Conservation (phyloP, 2,888 invertebrate species). For the Acleris literana region DNA sequence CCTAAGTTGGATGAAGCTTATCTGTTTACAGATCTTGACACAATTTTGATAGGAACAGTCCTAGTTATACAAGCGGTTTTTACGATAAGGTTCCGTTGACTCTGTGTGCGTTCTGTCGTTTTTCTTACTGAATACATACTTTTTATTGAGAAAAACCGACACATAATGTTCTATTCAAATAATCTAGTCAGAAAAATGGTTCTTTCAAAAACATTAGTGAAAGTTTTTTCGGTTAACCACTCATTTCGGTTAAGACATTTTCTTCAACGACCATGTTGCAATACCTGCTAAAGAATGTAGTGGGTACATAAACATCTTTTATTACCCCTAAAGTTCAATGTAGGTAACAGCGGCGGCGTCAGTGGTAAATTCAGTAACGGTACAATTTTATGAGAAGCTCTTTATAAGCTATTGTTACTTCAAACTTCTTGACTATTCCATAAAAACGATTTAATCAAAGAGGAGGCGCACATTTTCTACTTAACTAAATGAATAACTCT, state of each 20-base stretch:
- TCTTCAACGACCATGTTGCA: constrained; percentile 27
- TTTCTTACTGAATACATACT: not conserved
- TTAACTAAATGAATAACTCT: no score
- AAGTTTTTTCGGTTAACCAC: constrained; percentile 38
- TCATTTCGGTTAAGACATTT: constrained; percentile 38
- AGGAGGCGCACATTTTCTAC: not conserved
- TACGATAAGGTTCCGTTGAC: constrained; percentile 12
- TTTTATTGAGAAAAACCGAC: not conserved
- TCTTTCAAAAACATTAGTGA: constrained; percentile 41
- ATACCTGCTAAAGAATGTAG: constrained; percentile 2
- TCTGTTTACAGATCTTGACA: constrained; percentile 77
- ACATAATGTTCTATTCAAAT: not conserved
- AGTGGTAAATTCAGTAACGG: constrained; percentile 19
- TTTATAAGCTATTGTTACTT: constrained; percentile 25
- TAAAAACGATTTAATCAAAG: not conserved
- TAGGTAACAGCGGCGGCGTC: constrained; percentile 11
- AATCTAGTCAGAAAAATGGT: constrained; percentile 2
- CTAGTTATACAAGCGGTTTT: constrained; percentile 51
- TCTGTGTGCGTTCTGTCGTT: not conserved
- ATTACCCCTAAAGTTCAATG: constrained; percentile 15
- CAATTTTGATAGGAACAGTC: constrained; percentile 65
- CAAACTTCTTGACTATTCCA: constrained; percentile 9
- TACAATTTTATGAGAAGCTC: constrained; percentile 13
- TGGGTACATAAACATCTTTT: constrained; percentile 14
- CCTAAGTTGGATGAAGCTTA: constrained; percentile 49